phyloP scores from a whole-genome alignment of 2,113 vertebrate genomes.

The Sorex fumeus region DNA sequence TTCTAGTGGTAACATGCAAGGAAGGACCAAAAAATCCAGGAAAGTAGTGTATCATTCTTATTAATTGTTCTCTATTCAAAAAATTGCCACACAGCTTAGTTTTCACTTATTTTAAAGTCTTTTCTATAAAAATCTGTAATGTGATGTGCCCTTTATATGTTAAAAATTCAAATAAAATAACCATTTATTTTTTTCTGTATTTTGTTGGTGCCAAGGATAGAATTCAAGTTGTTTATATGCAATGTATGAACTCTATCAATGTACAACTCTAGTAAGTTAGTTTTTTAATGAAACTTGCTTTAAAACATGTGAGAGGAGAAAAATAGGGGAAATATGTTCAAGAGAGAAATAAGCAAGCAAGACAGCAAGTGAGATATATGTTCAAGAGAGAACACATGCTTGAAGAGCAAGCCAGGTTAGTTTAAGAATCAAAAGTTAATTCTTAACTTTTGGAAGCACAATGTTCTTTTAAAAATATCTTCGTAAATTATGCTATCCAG shows the following conservation, averaged over 20 bases:
- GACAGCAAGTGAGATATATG: no score
- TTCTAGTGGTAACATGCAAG: conserved; percentile 63
- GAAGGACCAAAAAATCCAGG: conserved; percentile 73
- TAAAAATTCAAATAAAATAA: conserved; percentile 36
- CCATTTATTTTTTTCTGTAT: no score
- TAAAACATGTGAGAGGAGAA: no score
- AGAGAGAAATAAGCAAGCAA: no score
- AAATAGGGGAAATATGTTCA: no score
- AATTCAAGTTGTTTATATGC: no score
- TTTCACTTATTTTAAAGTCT: neutral
- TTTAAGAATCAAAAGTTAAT: conserved; percentile 3
- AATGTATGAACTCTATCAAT: no score
- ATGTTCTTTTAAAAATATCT: conserved; percentile 13
- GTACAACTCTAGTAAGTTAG: no score
- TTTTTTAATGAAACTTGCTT: neutral
- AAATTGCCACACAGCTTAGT: conserved; percentile 29
- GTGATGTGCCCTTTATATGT: conserved; percentile 31
- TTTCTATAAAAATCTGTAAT: conserved; percentile 41
- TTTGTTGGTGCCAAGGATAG: no score
- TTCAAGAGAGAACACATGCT: no score
- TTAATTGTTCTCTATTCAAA: conserved; percentile 74
- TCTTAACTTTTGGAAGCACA: conserved; percentile 33
- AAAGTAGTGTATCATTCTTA: conserved; percentile 72
- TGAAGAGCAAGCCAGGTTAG: no score
- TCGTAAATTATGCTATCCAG: conserved; percentile 33